Conservation (phyloP, 2,888 invertebrate species). For the Encarsia formosa region DNA sequence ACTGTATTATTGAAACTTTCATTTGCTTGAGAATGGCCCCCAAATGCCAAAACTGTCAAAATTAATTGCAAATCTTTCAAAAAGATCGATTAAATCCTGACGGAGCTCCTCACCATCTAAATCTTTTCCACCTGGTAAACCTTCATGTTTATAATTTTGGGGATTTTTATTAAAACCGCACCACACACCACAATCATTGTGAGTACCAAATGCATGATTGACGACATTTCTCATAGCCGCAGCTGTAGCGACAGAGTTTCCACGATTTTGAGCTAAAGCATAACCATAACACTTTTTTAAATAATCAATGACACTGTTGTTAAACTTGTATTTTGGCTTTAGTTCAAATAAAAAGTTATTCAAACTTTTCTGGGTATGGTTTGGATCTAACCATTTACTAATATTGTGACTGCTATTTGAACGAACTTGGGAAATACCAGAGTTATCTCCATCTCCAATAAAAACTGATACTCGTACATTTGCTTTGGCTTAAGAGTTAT, state of each 20-base stretch:
- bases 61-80: slow-evolving; percentile 22
- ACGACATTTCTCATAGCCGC: slow-evolving; percentile 26
- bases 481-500: slow-evolving; percentile 18
- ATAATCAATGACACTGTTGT: not conserved
- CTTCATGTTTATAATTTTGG: slow-evolving; percentile 17
- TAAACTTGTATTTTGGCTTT: slow-evolving; percentile 11
- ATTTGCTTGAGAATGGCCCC: slow-evolving; percentile 23
- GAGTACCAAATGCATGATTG: slow-evolving; percentile 30
- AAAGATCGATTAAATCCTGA: slow-evolving; percentile 9
- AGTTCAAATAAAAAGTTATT: slow-evolving; percentile 20
- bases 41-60: slow-evolving; percentile 15
- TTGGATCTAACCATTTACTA: slow-evolving; percentile 23
- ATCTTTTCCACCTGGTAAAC: slow-evolving; percentile 14
- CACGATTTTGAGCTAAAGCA: slow-evolving; percentile 18
- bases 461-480: slow-evolving; percentile 23
- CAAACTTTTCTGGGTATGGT: slow-evolving; percentile 23
- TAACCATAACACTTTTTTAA: not conserved
- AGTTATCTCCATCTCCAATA: slow-evolving; percentile 32
- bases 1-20: slow-evolving; percentile 25
- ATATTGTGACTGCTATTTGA: slow-evolving; percentile 19
- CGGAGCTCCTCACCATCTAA: not conserved
- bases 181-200: slow-evolving; percentile 28
- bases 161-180: slow-evolving; percentile 26
- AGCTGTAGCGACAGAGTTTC: slow-evolving; percentile 15
- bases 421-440: slow-evolving; percentile 27